Evolutionary conservation across 2,797 vertebrate species (phyloP), one percentile per base, ranked within the genome.

Genomic region (Acestrorhynchus altus): DNA sequence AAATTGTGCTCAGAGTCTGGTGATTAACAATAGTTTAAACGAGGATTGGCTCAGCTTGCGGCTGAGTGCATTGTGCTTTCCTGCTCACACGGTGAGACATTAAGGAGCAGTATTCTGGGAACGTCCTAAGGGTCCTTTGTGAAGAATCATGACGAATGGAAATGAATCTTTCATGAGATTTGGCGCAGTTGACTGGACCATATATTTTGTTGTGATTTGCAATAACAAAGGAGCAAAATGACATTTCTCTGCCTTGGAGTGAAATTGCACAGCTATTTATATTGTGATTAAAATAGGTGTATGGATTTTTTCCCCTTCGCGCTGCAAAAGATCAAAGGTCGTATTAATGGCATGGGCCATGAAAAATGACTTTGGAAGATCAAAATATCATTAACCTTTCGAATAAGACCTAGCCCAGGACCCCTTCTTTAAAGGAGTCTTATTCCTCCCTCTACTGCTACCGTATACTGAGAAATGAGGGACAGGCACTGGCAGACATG

Each of bases 161-260:
- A 85, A 85, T 85, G 76, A 83, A 83, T 83, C 83, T 85, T 85
- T 85, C 83, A 85, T 85, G 81, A 85, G 83, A 85, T 85, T 83
- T 81, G 47, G 79, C 24, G 65, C 76, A 79, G 83, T 85, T 81
- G 81, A 83, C 81, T 85, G 83, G 71, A 81, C 79, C 83, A 83
- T 85, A 83, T 77, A 85, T 85, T 85, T 85, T 85, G 81, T 83
- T 83, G 83, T 83, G 81, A 85, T 85, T 83, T 85, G 82, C 73
- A 85, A 81, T 83, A 85, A 85, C 79, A 85, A 85, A 83, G 75
- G 72, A 79, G 81, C 83, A 85, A 80, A 83, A 81, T 83, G 83
- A 85, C 83, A 85, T 83, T 85, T 85, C 73, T 70, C 67, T 85
- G 78, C 78, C 83, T 83, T 60, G 52, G 47, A 85, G 76, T 79